Percentiles rank a stretch among this genome's conserved stretches.
These are phyloP conservation scores for Trogon melanurus DNA, from an alignment of 2,113 vertebrate species.

Conservation along the genomic window DNA sequence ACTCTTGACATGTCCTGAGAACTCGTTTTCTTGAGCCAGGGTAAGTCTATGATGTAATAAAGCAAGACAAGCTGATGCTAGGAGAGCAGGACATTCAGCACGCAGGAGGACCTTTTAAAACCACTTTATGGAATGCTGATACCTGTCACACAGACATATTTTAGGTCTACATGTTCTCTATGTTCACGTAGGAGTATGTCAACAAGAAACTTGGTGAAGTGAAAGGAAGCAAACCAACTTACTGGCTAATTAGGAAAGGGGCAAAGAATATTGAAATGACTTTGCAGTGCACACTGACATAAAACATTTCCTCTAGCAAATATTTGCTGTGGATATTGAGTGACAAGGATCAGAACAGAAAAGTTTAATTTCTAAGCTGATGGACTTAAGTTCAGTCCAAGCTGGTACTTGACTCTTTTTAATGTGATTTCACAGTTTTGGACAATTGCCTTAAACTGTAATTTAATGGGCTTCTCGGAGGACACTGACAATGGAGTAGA, in stretches of 20 bases:
- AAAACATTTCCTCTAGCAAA: not conserved
- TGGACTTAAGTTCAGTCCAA: not conserved
- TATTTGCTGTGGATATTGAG: not conserved
- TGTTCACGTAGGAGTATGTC: not conserved
- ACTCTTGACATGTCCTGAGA: not conserved
- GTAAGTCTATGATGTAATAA: not conserved
- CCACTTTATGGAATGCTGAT: not conserved
- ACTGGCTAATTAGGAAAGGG: not conserved
- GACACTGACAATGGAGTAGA: not conserved
- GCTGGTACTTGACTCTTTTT: not conserved
- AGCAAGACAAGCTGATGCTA: not conserved
- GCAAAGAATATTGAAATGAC: not conserved
- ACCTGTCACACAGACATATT: not conserved
- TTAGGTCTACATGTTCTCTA: not conserved
- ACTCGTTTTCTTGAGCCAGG: not conserved
- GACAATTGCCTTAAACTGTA: not conserved
- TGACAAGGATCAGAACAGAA: not conserved
- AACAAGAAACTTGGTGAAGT: not conserved
- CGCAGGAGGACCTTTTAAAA: not conserved
- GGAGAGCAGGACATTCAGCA: not conserved
- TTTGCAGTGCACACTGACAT: not conserved
- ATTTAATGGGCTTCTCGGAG: not conserved
- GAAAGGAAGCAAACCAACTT: not conserved
- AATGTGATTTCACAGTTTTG: not conserved
- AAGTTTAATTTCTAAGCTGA: not conserved